These are phyloP conservation scores for Pyxicephalus adspersus DNA, from an alignment of 2,113 vertebrate species.

Conservation along the genomic window DNA sequence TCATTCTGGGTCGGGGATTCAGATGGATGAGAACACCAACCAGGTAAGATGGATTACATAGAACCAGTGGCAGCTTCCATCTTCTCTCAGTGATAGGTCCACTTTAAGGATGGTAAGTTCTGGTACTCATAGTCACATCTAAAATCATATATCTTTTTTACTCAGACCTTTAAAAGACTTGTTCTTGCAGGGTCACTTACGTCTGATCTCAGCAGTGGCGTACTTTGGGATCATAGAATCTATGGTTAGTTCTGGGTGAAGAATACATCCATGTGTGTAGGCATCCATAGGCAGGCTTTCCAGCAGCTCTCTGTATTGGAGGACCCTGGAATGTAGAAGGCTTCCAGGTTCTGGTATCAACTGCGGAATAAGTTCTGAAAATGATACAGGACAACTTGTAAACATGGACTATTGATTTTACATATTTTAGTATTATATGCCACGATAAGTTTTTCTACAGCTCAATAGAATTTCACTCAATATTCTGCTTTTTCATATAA, in stretches of 20 bases:
- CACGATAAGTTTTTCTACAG: background rate
- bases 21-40: too few relatives aligned
- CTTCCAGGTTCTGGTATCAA: slow-evolving; percentile 88
- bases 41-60: too few relatives aligned
- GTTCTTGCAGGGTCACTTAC: slow-evolving; percentile 80
- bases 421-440: too few relatives aligned
- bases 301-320: slow-evolving; percentile 93
- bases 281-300: slow-evolving; percentile 97
- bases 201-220: slow-evolving; percentile 97
- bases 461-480: too few relatives aligned
- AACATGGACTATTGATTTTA: too few relatives aligned
- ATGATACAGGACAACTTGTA: too few relatives aligned
- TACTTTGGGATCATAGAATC: slow-evolving; percentile 99
- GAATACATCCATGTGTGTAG: slow-evolving; percentile 98
- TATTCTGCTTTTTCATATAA: too few relatives aligned
- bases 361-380: slow-evolving; percentile 83
- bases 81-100: too few relatives aligned
- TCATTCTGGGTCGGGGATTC: too few relatives aligned
- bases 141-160: background rate
- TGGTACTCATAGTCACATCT: too few relatives aligned
- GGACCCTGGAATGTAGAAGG: slow-evolving; percentile 80
- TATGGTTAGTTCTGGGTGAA: slow-evolving; percentile 96
- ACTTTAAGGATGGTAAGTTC: too few relatives aligned
- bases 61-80: too few relatives aligned
- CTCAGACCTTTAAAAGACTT: background rate